phyloP scores from a whole-genome alignment of 2,888 invertebrate genomes.

The Aphidoletes aphidimyza region DNA sequence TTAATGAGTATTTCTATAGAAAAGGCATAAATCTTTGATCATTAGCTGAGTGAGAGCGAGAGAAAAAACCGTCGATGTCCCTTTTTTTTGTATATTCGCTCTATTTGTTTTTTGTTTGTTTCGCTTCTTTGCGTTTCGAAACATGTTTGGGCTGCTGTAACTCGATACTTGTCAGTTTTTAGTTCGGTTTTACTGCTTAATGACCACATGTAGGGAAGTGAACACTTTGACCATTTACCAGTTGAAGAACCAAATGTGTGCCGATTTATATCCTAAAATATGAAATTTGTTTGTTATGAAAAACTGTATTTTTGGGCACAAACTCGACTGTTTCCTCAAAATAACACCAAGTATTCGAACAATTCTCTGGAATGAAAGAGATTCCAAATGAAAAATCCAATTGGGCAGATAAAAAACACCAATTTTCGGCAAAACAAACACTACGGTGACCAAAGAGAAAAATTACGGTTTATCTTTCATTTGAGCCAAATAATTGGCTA shows the following conservation, averaged over 20 bases:
- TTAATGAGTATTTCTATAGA: constrained; percentile 44
- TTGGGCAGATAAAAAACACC: background rate
- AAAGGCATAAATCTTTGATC: constrained; percentile 17
- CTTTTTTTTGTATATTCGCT: constrained; percentile 26
- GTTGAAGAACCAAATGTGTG: background rate
- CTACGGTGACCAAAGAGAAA: constrained; percentile 17
- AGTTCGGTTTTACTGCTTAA: constrained; percentile 1
- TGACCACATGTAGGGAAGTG: constrained; percentile 29
- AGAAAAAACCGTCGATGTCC: background rate
- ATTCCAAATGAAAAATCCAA: background rate
- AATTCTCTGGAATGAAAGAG: constrained; percentile 11
- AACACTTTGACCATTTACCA: constrained; percentile 1
- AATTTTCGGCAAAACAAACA: constrained; percentile 19
- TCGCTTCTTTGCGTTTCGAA: constrained; percentile 6
- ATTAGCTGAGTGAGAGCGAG: background rate
- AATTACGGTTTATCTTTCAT: constrained; percentile 21
- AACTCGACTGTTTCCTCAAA: background rate
- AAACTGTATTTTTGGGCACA: background rate
- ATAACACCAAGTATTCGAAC: background rate
- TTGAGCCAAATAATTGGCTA: constrained; percentile 41
- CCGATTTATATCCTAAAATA: background rate
- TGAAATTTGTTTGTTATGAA: background rate
- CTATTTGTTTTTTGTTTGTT: constrained; percentile 23
- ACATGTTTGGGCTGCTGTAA: background rate
- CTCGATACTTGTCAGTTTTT: constrained; percentile 32